phyloP scores from a whole-genome alignment of 2,888 invertebrate genomes.

The Unio pictorum region DNA sequence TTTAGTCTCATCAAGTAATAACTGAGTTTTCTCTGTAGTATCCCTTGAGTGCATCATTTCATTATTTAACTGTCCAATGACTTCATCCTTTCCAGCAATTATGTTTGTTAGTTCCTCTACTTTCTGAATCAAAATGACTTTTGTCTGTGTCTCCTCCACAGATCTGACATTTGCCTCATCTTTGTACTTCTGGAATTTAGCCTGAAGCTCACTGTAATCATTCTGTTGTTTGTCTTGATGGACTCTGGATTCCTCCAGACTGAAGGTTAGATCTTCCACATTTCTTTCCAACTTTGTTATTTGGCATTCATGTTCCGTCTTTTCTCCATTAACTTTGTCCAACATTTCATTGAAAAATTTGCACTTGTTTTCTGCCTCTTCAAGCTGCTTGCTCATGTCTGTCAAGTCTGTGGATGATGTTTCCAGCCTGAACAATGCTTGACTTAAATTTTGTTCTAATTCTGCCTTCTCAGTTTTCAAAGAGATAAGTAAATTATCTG shows the following conservation, averaged over 20 bases:
- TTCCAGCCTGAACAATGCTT: background rate
- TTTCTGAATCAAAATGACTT: background rate
- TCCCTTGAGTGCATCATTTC: background rate
- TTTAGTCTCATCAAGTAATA: too few relatives aligned
- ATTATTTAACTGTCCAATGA: constrained; percentile 8
- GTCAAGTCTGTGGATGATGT: constrained; percentile 5
- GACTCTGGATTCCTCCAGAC: constrained; percentile 10
- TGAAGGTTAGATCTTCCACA: constrained; percentile 17
- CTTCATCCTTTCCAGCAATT: constrained; percentile 6
- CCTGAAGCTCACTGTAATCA: constrained; percentile 3
- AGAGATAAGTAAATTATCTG: background rate
- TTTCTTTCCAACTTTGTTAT: constrained; percentile 11
- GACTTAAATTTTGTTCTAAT: background rate
- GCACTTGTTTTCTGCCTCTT: constrained; percentile 17
- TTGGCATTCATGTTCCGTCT: constrained; percentile 8
- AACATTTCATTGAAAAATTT: constrained; percentile 8
- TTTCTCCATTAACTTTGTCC: constrained; percentile 13
- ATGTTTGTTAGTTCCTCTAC: constrained; percentile 3
- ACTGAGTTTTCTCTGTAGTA: too few relatives aligned
- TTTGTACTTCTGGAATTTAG: constrained; percentile 2
- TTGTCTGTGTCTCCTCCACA: background rate
- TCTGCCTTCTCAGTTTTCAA: constrained; percentile 8
- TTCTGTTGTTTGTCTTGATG: constrained; percentile 14
- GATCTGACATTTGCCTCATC: constrained; percentile 4
- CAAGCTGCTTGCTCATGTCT: constrained; percentile 1